A percentile compares a stretch with the other conserved stretches of the same genome.
These are phyloP conservation scores for Bombus vancouverensis DNA, from an alignment of 1,140 invertebrate genomes.

Conservation along the genomic window DNA sequence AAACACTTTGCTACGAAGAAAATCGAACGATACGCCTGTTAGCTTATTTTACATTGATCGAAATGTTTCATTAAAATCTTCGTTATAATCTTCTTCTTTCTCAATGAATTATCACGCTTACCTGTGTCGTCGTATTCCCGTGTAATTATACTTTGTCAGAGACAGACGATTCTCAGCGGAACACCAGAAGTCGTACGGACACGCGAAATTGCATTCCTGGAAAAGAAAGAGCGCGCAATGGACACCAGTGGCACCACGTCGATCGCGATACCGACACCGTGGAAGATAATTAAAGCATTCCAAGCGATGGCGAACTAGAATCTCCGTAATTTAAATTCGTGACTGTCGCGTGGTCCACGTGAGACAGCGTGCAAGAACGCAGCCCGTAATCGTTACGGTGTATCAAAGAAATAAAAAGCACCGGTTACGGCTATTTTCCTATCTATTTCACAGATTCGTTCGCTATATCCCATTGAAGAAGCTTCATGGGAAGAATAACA, in stretches of 20 bases:
- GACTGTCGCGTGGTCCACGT: conserved; percentile 15
- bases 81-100: not conserved
- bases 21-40: not conserved
- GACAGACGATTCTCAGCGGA: not conserved
- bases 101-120: not conserved
- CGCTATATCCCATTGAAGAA: too few relatives aligned
- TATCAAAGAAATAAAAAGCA: conserved; percentile 1
- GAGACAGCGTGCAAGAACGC: conserved; percentile 36
- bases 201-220: conserved; percentile 8
- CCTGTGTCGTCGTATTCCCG: conserved; percentile 30
- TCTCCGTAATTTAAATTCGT: conserved; percentile 36
- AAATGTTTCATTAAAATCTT: not conserved
- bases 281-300: conserved; percentile 43
- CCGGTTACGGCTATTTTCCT: not conserved
- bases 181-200: not conserved
- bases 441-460: not conserved
- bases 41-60: not conserved
- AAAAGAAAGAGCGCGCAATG: not conserved
- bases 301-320: conserved; percentile 18
- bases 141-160: conserved; percentile 6
- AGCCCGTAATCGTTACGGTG: conserved; percentile 1
- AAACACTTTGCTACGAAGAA: not conserved
- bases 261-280: conserved; percentile 27
- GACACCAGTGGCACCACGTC: not conserved
- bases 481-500: not conserved